Conservation (phyloP, 2,113 vertebrate species). For the Megaleporinus macrocephalus region DNA sequence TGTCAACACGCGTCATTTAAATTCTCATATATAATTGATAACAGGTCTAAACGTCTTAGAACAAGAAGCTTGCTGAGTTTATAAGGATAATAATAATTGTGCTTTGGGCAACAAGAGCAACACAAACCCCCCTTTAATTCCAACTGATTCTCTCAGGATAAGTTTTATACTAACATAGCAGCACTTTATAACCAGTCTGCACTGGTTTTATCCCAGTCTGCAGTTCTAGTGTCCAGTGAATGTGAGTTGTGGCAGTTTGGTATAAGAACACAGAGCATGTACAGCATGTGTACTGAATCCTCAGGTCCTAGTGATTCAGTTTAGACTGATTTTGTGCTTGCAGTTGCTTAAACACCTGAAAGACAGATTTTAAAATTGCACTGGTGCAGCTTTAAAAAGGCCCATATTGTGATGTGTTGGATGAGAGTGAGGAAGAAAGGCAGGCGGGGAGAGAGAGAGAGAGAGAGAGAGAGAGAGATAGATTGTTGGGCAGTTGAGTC, state of each 20-base stretch:
- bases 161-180: too few species aligned
- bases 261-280: background rate
- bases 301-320: too few species aligned
- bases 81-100: background rate
- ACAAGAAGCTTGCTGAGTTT: background rate
- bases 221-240: too few species aligned
- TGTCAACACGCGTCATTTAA: slow-evolving; percentile 69
- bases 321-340: too few species aligned
- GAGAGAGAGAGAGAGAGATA: slow-evolving; percentile 53
- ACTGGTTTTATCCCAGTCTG: too few species aligned
- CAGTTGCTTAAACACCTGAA: too few species aligned
- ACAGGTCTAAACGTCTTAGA: slow-evolving; percentile 16
- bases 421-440: slow-evolving; percentile 27
- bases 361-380: background rate
- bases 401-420: background rate
- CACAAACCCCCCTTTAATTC: background rate
- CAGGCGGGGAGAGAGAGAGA: slow-evolving; percentile 35
- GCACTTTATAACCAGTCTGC: too few species aligned
- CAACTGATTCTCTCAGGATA: too few species aligned
- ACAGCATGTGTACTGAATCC: too few species aligned
- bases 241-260: too few species aligned
- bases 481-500: slow-evolving; percentile 68
- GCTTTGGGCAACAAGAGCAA: too few species aligned
- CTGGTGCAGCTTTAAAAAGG: background rate
- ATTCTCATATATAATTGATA: slow-evolving; percentile 56